phyloP scores from a whole-genome alignment of 2,797 vertebrate genomes.

The Sarcoramphus papa region DNA sequence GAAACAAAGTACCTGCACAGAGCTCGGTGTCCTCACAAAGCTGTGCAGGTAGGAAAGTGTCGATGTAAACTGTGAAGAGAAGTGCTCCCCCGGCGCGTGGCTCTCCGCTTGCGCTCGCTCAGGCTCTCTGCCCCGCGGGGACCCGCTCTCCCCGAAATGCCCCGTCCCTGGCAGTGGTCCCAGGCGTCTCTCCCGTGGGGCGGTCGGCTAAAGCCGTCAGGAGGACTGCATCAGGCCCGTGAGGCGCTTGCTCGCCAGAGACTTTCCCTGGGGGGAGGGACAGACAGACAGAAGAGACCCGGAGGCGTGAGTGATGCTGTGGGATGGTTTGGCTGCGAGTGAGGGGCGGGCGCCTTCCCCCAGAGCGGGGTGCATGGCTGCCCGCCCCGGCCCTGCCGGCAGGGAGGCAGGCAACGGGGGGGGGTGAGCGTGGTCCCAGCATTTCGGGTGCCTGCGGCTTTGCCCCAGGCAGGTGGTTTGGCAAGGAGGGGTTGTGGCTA shows the following conservation, averaged over 20 bases:
- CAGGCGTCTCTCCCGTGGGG: conserved; percentile 30
- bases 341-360: background rate
- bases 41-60: conserved; percentile 48
- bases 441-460: rapidly evolving
- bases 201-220: conserved; percentile 74
- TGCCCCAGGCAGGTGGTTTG: background rate
- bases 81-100: background rate
- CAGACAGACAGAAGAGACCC: conserved; percentile 50
- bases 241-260: conserved; percentile 91
- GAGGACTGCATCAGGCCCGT: conserved; percentile 97
- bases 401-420: background rate
- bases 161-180: conserved; percentile 30
- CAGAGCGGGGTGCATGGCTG: rapidly evolving
- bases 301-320: background rate
- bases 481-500: background rate
- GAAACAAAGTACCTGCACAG: conserved; percentile 37
- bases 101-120: background rate
- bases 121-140: conserved; percentile 35
- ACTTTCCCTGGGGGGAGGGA: conserved; percentile 86
- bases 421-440: background rate
- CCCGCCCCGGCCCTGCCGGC: background rate
- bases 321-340: background rate
- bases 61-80: conserved; percentile 48
- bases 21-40: background rate
- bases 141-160: conserved; percentile 52